Base-by-base conservation (phyloP, 2,888 invertebrate species). In the Drosophila lutescens region DNA sequence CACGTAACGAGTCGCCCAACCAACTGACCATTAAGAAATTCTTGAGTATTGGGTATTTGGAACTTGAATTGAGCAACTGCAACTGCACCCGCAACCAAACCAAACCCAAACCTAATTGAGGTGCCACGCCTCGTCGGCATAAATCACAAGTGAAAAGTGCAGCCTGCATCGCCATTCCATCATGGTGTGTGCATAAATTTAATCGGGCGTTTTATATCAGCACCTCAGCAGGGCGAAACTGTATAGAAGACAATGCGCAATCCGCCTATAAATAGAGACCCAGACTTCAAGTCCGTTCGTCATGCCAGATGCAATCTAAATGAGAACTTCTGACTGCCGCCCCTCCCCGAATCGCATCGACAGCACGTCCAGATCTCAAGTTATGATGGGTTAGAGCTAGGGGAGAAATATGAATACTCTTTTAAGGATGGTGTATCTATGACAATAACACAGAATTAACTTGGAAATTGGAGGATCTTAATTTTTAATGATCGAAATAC, bases 21-120 rank as follows among this genome's bases (percentile, higher is more conserved):
- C 49, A 49, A 58, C 51, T 81, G 76, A 58, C 69, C 88, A 87
- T 87, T 84, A 75, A 77, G 66, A 87, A 87, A 85, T 84, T 82
- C 86, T 87, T 56, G 49, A 43, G 34, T 40, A 61, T 61, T 43
- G 59, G 58, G 47, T 32, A 26, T 40, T 23, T n/a, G 43, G 38
- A 43, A 15, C 32, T 17, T 23, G 44, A 26, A 36, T 17, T 23
- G 44, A 26, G 40, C 78, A 63, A 69, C 74, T 63, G 51, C 65
- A 50, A 60, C 46, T 60, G 59, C 53, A 38, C 49, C 49, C 46
- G 59, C 53, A 38, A 17, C 49, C 46, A 15, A 23, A 44, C 13
- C 46, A 15, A 23, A 44, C 13, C 46, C 17, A 30, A 30, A 12
- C 20, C 38, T 44, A 60, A 60, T 60, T 59, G 23, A 63, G 62